phyloP scores from a whole-genome alignment of 2,797 vertebrate species.

The Fundulus diaphanus region DNA sequence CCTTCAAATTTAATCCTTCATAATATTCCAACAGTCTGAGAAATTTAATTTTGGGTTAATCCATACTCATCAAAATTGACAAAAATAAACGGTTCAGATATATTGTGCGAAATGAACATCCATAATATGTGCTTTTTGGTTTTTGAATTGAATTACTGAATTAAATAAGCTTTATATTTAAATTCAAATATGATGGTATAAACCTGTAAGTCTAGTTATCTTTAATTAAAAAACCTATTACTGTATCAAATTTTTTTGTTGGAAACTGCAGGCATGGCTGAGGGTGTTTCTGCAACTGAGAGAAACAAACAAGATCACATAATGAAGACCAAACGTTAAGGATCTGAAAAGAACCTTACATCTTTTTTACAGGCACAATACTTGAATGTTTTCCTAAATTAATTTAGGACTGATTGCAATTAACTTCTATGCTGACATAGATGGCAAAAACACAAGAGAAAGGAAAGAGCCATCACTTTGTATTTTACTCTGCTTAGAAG shows the following conservation, averaged over 20 bases:
- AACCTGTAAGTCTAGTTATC: neutral
- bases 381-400: neutral
- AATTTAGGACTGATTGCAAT: neutral
- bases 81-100: neutral
- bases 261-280: neutral
- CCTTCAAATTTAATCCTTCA: no score
- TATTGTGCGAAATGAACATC: neutral
- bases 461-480: conserved; percentile 17
- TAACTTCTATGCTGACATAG: neutral
- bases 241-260: neutral
- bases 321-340: neutral
- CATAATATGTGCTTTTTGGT: neutral
- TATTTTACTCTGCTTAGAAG: conserved; percentile 27
- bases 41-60: neutral
- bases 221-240: neutral
- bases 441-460: conserved; percentile 26
- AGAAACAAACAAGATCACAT: neutral
- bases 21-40: neutral
- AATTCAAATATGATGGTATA: no score
- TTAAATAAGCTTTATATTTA: no score
- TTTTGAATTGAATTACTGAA: neutral
- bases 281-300: neutral
- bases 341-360: neutral
- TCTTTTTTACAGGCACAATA: neutral
- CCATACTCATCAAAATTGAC: neutral